phyloP scores from a whole-genome alignment of 1,140 invertebrate species.

The Papilio aristodemus region DNA sequence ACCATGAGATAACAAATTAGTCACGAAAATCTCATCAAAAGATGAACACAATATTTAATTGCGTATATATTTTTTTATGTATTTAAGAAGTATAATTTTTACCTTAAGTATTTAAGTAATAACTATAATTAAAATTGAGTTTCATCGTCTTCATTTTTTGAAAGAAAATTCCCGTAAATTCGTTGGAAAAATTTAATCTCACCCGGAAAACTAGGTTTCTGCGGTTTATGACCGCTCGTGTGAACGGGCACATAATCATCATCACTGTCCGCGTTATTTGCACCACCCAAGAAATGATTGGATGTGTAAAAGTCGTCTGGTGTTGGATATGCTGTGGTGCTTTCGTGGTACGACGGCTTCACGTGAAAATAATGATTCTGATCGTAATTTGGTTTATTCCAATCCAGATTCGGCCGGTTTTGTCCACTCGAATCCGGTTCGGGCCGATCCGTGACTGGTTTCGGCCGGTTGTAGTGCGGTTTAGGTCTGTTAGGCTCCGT shows the following conservation, averaged over 20 bases:
- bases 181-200: constrained; percentile 55
- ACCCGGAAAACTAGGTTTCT: constrained; percentile 74
- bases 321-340: constrained; percentile 54
- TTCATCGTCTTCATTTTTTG: constrained; percentile 33
- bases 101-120: too few species aligned
- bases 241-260: constrained; percentile 72
- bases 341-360: constrained; percentile 78
- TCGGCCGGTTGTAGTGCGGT: constrained; percentile 63
- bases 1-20: too few species aligned
- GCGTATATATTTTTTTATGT: too few species aligned
- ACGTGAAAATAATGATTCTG: constrained; percentile 74
- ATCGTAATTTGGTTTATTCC: constrained; percentile 55
- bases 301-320: constrained; percentile 64
- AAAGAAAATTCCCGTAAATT: constrained; percentile 38
- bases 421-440: constrained; percentile 51
- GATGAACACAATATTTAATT: too few species aligned
- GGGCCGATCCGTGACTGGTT: constrained; percentile 55
- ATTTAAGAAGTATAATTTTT: too few species aligned
- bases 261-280: constrained; percentile 56
- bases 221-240: constrained; percentile 62
- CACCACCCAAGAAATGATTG: constrained; percentile 38
- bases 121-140: constrained; percentile 45
- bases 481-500: constrained; percentile 66
- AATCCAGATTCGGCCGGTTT: constrained; percentile 62
- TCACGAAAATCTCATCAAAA: too few species aligned